Base-by-base conservation (phyloP, 2,113 vertebrate species). In the Anseranas semipalmata region DNA sequence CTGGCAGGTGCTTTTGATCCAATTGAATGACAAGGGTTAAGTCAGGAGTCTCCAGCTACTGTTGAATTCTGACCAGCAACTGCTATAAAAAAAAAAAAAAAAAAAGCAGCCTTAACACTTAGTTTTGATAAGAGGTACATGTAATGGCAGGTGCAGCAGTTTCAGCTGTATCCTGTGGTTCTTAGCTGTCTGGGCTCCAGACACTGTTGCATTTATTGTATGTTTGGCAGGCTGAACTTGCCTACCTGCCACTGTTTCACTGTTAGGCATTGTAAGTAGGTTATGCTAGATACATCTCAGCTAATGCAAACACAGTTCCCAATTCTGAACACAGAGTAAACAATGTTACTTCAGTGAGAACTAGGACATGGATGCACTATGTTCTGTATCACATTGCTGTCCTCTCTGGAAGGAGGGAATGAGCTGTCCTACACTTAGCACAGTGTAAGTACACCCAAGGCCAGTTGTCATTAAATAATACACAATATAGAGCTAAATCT, bases 151-250 rank as follows among this genome's bases (percentile, higher is more conserved):
- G n/a, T 20, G 24, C 46, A 68, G 39, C 62, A 59, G 32, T n/a
- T 32, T 9, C 32, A 55, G 65, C 14, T 11, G 0, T 0, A 62
- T 52, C 27, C 60, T 2, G 10, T 7, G 55, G 21, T 3, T 65
- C 10, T 50, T 4, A 4, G 8, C 41, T 7, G 4, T 16, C 32
- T n/a, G 45, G 55, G 65, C 53, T 79, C 30, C 5, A 12, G 58
- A 1, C 30, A 24, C 39, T 2, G 15, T 0, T 15, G 4, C 27
- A 21, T 2, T 0, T 8, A 3, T 4, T 16, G 43, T 1, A 2
- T 0, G 0, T 6, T 1, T 25, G 17, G 32, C 20, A 53, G 41
- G 55, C 37, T 59, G 16, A 83, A 30, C 28, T 30, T 15, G 18
- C 37, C 55, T 33, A 4, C 79, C 50, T 48, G 25, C 48, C 24